Conservation (phyloP, 2,797 vertebrate species). For the Labeo calbasu region DNA sequence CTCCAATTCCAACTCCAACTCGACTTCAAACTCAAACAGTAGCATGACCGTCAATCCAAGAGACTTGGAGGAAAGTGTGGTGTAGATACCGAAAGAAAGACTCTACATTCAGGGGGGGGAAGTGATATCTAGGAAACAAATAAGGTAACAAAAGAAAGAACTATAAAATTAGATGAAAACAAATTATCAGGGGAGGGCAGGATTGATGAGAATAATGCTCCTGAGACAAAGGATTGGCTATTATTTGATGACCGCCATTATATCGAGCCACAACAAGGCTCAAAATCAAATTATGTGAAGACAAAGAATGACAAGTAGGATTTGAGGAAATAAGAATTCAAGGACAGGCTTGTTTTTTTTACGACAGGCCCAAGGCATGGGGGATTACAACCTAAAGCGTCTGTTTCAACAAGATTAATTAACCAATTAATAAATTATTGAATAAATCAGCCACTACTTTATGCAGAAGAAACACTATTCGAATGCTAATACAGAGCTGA, state of each 20-base stretch:
- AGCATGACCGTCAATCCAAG: slow-evolving; percentile 66
- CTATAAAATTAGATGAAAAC: slow-evolving; percentile 4
- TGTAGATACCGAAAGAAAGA: slow-evolving; percentile 57
- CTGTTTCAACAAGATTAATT: slow-evolving; percentile 60
- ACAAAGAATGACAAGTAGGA: slow-evolving; percentile 39
- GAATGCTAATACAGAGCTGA: slow-evolving; percentile 51
- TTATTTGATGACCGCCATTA: slow-evolving; percentile 43
- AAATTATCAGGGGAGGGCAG: slow-evolving; percentile 14
- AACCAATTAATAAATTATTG: slow-evolving; percentile 61
- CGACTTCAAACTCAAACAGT: slow-evolving; percentile 75
- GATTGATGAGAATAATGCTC: slow-evolving; percentile 35
- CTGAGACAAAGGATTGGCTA: slow-evolving; percentile 32
- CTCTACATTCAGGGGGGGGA: too few relatives aligned
- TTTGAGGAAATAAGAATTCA: slow-evolving; percentile 47
- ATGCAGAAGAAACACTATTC: slow-evolving; percentile 43
- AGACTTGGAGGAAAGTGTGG: slow-evolving; percentile 81
- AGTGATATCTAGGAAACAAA: slow-evolving; percentile 6
- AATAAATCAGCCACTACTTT: slow-evolving; percentile 53
- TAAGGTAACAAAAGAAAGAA: slow-evolving; percentile 10
- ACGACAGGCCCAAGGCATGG: slow-evolving; percentile 30
- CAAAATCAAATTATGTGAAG: slow-evolving; percentile 50
- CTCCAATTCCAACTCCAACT: slow-evolving; percentile 71
- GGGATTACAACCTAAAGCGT: slow-evolving; percentile 58
- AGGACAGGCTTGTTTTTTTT: slow-evolving; percentile 38
- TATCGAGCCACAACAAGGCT: slow-evolving; percentile 15